Base-by-base conservation (phyloP, 2,888 invertebrate species). In the Gnatocerus cornutus region DNA sequence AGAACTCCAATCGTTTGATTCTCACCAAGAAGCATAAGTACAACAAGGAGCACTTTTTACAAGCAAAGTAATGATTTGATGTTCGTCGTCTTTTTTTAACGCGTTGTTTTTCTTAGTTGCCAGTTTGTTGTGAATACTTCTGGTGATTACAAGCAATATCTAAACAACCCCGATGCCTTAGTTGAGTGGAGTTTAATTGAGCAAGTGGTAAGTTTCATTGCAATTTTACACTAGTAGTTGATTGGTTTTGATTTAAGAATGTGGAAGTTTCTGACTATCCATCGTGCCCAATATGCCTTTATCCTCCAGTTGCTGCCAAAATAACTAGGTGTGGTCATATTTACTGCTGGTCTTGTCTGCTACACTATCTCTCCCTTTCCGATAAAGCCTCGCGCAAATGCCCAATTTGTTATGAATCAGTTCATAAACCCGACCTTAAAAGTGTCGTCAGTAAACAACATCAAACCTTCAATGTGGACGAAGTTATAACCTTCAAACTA, bases 321-420 rank as follows among this genome's bases (percentile, higher is more conserved):
- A 94, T 97, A 82, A 97, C 97, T 0, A 90, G 92, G 43, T 99
- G 98, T 84, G 98, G 98, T 7, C 98, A 99, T 83, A 93, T 96
- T 71, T 98, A 94, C 84, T 99, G 98, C 85, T 98, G 96, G 97
- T 90, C 97, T 0, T 99, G 98, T 81, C 90, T 97, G 77, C 88
- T 99, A 52, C 98, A 98, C 84, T 98, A 98, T 82, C 88, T 96
- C 43, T 92, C 94, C 0, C 87, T 97, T 1, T 92, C 93, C 58
- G 97, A 98, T 77, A 92, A 93, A 81, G 86, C 90, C 16, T 93
- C 92, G 87, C 87, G 92, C 30, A 93, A 92, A 80, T 98, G 98
- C 84, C 98, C 98, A 0, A 97, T 99, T 73, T 99, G 98, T 84
- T 92, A 92, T 76, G 94, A 96, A 78, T 89, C 92, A 0, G 87